Evolutionary conservation across 2,888 invertebrate species (phyloP).

Genomic region (Platypus cylindrus): DNA sequence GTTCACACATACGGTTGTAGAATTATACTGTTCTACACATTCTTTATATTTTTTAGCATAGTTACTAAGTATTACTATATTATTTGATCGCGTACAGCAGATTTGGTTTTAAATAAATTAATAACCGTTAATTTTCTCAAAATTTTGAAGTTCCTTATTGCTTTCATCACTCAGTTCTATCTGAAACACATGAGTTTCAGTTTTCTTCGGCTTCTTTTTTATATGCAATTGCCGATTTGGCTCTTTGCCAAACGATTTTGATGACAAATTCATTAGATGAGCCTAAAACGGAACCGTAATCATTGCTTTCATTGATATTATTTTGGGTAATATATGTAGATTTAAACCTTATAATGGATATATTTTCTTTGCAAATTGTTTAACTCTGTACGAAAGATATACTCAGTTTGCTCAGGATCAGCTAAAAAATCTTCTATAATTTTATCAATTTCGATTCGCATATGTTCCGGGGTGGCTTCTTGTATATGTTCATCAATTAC

Average conservation of each 20-base stretch:
- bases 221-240: constrained; percentile 24
- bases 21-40: too few relatives aligned
- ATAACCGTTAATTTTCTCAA: constrained; percentile 10
- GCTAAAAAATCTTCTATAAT: constrained; percentile 25
- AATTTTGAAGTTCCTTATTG: constrained; percentile 6
- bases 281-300: constrained; percentile 9
- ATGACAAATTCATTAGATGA: constrained; percentile 54
- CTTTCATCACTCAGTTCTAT: constrained; percentile 15
- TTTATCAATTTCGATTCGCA: constrained; percentile 26
- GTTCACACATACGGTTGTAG: too few relatives aligned
- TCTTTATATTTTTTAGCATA: too few relatives aligned
- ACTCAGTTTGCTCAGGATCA: constrained; percentile 21
- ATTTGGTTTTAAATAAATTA: too few relatives aligned
- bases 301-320: background rate
- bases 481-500: constrained; percentile 16
- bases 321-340: background rate
- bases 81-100: too few relatives aligned
- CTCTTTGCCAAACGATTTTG: constrained; percentile 69
- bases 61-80: too few relatives aligned
- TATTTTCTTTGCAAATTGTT: constrained; percentile 68
- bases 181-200: constrained; percentile 19
- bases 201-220: constrained; percentile 19
- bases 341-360: constrained; percentile 56
- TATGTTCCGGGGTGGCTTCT: constrained; percentile 24
- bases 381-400: constrained; percentile 51